Conservation (phyloP, 2,888 invertebrate genomes). For the Epistrophe grossulariae region DNA sequence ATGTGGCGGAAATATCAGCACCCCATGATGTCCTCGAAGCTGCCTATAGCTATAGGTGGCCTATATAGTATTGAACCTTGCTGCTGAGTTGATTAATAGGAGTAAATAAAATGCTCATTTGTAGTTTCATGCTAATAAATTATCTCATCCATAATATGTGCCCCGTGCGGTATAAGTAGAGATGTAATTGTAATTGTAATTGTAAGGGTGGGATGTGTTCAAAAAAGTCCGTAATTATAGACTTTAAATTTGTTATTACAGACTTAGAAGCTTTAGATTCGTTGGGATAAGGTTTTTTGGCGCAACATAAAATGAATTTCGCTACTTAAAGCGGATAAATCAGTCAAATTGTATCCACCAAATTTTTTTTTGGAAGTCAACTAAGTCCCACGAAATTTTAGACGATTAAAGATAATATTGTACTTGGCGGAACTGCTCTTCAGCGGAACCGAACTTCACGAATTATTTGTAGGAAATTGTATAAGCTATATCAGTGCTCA, state of each 20-base stretch:
- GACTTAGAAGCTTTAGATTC: neutral
- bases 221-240: neutral
- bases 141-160: slow-evolving; percentile 38
- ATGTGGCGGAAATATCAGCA: slow-evolving; percentile 10
- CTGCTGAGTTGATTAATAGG: slow-evolving; percentile 60
- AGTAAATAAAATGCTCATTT: slow-evolving; percentile 62
- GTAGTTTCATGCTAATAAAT: slow-evolving; percentile 65
- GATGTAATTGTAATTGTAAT: neutral
- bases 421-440: no score
- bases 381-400: no score
- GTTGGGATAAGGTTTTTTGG: no score
- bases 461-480: no score
- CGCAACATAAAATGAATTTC: no score
- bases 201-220: neutral
- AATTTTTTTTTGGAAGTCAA: no score
- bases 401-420: no score
- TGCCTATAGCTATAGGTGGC: no score
- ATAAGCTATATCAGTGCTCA: no score
- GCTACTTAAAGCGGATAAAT: no score
- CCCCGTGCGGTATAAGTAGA: neutral
- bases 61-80: slow-evolving; percentile 5
- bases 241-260: neutral
- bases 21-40: slow-evolving; percentile 21
- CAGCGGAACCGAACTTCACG: no score
- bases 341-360: no score